Evolutionary conservation across 2,113 vertebrate genomes (phyloP).

Genomic region (Nyctibius bracteatus): DNA sequence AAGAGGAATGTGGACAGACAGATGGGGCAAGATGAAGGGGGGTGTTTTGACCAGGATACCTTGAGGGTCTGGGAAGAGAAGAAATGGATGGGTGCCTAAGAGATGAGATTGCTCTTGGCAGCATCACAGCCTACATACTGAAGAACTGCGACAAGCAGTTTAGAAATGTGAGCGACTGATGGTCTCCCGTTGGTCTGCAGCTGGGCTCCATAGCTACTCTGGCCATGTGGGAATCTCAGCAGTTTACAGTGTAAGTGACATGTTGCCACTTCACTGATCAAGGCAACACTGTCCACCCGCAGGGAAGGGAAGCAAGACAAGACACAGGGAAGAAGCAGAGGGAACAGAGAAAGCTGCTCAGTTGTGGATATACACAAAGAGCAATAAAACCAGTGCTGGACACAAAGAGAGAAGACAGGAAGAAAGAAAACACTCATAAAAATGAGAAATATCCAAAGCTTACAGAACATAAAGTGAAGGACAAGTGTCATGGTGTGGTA

Average conservation of each 20-base stretch:
- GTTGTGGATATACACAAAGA: neutral
- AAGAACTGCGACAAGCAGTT: neutral
- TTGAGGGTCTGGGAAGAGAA: neutral
- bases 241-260: neutral
- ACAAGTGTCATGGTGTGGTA: neutral
- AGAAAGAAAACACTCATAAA: neutral
- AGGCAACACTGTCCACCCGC: rapidly evolving
- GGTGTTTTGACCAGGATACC: neutral
- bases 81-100: neutral
- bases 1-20: neutral
- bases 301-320: neutral
- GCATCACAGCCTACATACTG: neutral
- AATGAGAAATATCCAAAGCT: neutral
- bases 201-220: neutral
- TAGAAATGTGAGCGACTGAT: neutral
- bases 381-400: neutral
- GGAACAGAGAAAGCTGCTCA: neutral
- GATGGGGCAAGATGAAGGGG: neutral
- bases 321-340: neutral
- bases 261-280: neutral
- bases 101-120: conserved; percentile 47
- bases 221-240: neutral
- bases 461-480: neutral
- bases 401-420: neutral
- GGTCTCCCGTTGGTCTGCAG: neutral